phyloP scores from a whole-genome alignment of 2,797 vertebrate species.

The Syndactyla subalaris region DNA sequence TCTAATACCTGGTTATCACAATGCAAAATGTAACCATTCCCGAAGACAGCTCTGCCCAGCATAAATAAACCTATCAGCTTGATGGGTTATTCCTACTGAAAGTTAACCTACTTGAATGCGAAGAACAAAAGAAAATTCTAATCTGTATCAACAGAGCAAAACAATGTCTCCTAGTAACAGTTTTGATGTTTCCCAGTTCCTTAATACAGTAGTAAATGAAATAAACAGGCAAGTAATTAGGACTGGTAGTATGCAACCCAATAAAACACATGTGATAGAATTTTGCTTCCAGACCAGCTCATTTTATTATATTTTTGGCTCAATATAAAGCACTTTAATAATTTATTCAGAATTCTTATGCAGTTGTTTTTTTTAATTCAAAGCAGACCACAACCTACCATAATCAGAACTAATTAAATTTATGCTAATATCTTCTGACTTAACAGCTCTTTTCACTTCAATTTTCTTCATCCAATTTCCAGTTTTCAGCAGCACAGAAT shows the following conservation, averaged over 20 bases:
- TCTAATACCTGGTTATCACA: background rate
- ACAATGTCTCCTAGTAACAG: background rate
- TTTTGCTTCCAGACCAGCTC: background rate
- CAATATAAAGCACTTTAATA: background rate
- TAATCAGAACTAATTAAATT: slow-evolving; percentile 96
- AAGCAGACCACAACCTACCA: slow-evolving; percentile 78
- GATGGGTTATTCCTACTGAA: background rate
- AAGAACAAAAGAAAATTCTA: background rate
- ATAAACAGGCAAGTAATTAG: background rate
- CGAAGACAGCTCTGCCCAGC: background rate
- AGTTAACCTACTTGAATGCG: background rate
- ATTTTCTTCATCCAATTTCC: slow-evolving; percentile 92
- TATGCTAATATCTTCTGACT: slow-evolving; percentile 88
- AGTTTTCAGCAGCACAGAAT: slow-evolving; percentile 85
- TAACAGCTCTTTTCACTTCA: slow-evolving; percentile 83
- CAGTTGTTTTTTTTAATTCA: background rate
- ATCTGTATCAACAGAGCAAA: background rate
- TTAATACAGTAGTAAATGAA: background rate
- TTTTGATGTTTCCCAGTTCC: background rate
- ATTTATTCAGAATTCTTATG: background rate
- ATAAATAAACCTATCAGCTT: background rate
- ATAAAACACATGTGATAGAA: background rate
- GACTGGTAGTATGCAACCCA: background rate
- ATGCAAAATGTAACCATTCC: background rate
- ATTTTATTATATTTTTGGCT: slow-evolving; percentile 9